These are phyloP conservation scores for Menura novaehollandiae DNA, from an alignment of 2,113 vertebrate genomes.

Conservation along the genomic window DNA sequence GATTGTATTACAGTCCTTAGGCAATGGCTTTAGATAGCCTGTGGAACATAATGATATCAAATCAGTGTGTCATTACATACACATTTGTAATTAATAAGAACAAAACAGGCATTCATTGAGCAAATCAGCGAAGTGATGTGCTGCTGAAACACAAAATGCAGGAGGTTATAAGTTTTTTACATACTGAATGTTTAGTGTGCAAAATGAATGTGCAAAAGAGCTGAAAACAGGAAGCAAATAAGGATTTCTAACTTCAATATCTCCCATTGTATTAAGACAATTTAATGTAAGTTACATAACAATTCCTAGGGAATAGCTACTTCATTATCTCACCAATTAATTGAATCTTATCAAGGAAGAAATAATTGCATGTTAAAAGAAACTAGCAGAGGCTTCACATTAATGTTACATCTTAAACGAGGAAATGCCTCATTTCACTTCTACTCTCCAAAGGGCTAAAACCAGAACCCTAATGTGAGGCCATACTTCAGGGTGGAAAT, in stretches of 20 bases:
- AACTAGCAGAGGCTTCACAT: background rate
- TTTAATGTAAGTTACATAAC: background rate
- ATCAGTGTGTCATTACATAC: background rate
- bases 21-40: background rate
- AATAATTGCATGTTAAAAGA: background rate
- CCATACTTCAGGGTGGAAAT: background rate
- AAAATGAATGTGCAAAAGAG: background rate
- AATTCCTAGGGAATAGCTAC: background rate
- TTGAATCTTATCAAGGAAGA: background rate
- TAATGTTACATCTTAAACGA: background rate
- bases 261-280: background rate
- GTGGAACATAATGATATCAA: constrained; percentile 38
- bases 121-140: background rate
- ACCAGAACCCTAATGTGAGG: background rate
- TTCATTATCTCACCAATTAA: constrained; percentile 19
- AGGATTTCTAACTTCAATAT: background rate
- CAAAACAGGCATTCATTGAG: background rate
- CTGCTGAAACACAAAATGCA: background rate
- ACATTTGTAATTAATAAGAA: constrained; percentile 48
- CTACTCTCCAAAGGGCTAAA: background rate
- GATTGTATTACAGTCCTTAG: background rate
- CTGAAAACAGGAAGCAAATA: background rate
- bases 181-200: background rate
- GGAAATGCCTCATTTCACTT: background rate
- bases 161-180: background rate